phyloP scores from a whole-genome alignment of 2,888 invertebrate species.

The Macrosiphum euphorbiae region DNA sequence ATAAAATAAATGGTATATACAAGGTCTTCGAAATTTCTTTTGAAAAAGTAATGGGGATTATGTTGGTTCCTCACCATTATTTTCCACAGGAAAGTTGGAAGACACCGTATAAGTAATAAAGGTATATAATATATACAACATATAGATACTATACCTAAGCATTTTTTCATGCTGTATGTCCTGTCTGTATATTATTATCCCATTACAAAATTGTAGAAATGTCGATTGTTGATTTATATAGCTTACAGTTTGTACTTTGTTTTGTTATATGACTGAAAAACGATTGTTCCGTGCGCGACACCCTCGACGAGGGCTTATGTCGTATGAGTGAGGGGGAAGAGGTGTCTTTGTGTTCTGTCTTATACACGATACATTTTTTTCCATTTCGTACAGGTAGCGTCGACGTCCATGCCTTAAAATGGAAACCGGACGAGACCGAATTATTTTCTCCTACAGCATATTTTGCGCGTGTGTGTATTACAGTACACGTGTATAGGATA shows the following conservation, averaged over 20 bases:
- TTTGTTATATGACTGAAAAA: background rate
- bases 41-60: background rate
- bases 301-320: background rate
- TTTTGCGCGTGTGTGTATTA: background rate
- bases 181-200: background rate
- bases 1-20: background rate
- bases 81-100: background rate
- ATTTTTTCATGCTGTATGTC: background rate
- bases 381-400: background rate
- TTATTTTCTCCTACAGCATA: constrained; percentile 24
- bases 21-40: background rate
- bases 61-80: background rate
- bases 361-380: background rate
- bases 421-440: constrained; percentile 29
- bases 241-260: background rate
- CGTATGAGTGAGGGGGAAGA: background rate
- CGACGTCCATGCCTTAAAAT: constrained; percentile 49
- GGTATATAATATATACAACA: background rate
- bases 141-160: background rate
- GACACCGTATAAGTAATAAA: background rate
- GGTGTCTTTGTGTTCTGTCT: background rate
- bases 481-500: background rate
- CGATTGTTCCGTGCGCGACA: background rate
- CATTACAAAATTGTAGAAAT: background rate
- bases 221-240: background rate